Conservation (phyloP, 2,888 invertebrate species). For the Lobophora halterata region DNA sequence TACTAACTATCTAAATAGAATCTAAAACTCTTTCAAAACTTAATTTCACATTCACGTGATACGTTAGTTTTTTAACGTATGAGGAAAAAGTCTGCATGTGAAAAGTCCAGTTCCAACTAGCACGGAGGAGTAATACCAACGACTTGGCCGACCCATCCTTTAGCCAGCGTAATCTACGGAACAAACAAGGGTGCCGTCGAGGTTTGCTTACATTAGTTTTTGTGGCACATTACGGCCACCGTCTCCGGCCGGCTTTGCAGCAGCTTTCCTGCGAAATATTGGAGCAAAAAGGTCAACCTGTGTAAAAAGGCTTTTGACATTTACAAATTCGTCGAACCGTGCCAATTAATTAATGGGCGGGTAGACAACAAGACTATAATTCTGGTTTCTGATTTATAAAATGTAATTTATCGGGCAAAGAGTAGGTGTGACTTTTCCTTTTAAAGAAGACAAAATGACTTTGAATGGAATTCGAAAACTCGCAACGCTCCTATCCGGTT, state of each 20-base stretch:
- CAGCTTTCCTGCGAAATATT: slow-evolving; percentile 18
- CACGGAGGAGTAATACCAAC: slow-evolving; percentile 9
- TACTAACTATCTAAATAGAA: too few species aligned
- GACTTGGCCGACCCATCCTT: slow-evolving; percentile 40
- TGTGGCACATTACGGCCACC: slow-evolving; percentile 35
- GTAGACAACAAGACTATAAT: slow-evolving; percentile 8
- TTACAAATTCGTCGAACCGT: slow-evolving; percentile 13
- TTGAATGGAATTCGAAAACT: slow-evolving; percentile 30
- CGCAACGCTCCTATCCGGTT: slow-evolving; percentile 59
- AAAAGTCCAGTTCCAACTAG: slow-evolving; percentile 15
- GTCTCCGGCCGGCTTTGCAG: slow-evolving; percentile 4
- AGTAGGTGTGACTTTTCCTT: slow-evolving; percentile 17
- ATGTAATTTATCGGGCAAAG: slow-evolving; percentile 6
- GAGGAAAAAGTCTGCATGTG: too few species aligned
- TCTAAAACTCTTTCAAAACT: too few species aligned
- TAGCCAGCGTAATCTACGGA: slow-evolving; percentile 52
- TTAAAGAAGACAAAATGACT: slow-evolving; percentile 15
- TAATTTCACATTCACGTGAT: too few species aligned
- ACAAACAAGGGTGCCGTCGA: slow-evolving; percentile 54
- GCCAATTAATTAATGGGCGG: slow-evolving; percentile 7
- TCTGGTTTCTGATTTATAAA: slow-evolving; percentile 9
- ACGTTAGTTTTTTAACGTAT: too few species aligned
- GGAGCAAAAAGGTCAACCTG: slow-evolving; percentile 20
- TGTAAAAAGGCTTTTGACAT: slow-evolving; percentile 15
- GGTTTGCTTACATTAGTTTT: slow-evolving; percentile 46